These are phyloP conservation scores for Stigmatopora argus DNA, from an alignment of 2,113 vertebrate species.

Conservation along the genomic window DNA sequence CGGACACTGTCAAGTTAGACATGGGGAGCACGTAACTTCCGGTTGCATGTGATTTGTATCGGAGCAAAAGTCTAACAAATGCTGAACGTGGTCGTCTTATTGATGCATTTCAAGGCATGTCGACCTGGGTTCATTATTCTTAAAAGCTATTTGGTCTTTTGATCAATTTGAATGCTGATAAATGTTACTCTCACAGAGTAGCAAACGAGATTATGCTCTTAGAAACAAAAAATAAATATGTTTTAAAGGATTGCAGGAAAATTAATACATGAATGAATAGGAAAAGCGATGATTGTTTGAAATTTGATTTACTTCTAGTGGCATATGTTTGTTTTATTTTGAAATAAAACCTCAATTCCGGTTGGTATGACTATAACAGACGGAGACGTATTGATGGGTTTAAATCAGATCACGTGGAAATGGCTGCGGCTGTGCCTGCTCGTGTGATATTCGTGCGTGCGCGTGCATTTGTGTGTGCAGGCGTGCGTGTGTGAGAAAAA, in stretches of 20 bases:
- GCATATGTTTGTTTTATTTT: slow-evolving; percentile 21
- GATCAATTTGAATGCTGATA: no score
- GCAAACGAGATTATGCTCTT: no score
- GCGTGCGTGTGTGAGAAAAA: slow-evolving; percentile 13
- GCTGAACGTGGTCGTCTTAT: not conserved
- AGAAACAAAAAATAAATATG: no score
- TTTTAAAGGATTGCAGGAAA: no score
- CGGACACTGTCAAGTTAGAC: not conserved
- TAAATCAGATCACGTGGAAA: slow-evolving; percentile 44
- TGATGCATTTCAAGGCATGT: not conserved
- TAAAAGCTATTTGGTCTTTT: no score
- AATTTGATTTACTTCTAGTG: not conserved
- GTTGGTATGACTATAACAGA: slow-evolving; percentile 7
- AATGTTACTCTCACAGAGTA: no score
- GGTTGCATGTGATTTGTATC: not conserved
- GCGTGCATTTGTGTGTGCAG: slow-evolving; percentile 10
- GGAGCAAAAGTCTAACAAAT: slow-evolving; percentile 8
- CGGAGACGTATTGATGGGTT: not conserved
- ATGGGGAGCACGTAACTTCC: not conserved
- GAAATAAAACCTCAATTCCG: slow-evolving; percentile 4
- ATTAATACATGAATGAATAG: no score
- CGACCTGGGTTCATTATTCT: not conserved
- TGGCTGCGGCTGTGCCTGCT: slow-evolving; percentile 18
- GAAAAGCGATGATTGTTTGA: not conserved
- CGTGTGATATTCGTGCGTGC: slow-evolving; percentile 15